Evolutionary conservation across 2,113 vertebrate genomes (phyloP), one percentile per base, ranked within the genome.

Genomic region (Aix galericulata): DNA sequence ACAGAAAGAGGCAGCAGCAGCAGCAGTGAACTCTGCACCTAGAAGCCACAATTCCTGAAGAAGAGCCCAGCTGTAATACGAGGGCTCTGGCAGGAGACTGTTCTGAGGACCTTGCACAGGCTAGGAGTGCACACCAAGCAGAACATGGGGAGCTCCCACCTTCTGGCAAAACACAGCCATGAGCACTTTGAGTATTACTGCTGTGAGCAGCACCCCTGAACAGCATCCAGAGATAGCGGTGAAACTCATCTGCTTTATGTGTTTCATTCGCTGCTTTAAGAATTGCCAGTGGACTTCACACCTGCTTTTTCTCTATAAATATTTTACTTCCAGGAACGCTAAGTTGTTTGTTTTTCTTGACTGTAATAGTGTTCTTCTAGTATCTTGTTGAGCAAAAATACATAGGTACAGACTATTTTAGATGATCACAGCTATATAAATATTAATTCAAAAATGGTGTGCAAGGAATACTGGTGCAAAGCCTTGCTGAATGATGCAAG

Each of bases 391-490:
- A 93, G 83, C 46, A 96, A 95, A 93, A 92, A 78, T 13, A 63
- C 74, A 86, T 14, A 78, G 80, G 60, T 86, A 82, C 29, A 93
- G 62, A 95, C 12, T 76, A 29, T 31, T 91, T 89, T 82, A 89
- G 73, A 63, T 86, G 53, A 89, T 91, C 38, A 92, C 69, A 93
- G 71, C 63, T 89, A 90, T 56, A 82, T 69, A 95, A 96, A 95
- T 72, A 89, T 58, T 88, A 76, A 91, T 93, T 81, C 50, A 85
- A 5, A 72, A 75, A 82, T 88, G 36, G 79, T 77, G 5, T 87
- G 58, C 69, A 90, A 93, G 81, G 23, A 94, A 73, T 78, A 73
- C 53, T 55, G 78, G 81, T 78, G 50, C 44, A 89, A 94, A 14
- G 8, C 15, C 88, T 66, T 90, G 78, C 69, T 72, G 94, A n/a